phyloP scores from a whole-genome alignment of 2,113 vertebrate genomes.

The Trinectes maculatus region DNA sequence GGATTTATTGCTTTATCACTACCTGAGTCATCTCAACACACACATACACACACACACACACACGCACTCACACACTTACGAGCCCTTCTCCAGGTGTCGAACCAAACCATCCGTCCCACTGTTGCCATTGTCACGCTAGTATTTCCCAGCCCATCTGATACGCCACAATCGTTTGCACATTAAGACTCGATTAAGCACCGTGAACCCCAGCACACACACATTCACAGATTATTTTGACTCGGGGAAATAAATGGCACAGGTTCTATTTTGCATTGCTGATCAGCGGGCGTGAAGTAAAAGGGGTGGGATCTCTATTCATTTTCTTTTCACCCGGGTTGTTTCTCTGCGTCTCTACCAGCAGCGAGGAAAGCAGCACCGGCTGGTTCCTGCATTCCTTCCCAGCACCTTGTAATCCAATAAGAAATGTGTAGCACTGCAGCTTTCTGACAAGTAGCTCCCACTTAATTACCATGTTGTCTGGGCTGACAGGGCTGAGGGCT shows the following conservation, averaged over 20 bases:
- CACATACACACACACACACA: constrained; percentile 32
- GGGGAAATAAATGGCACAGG: constrained; percentile 76
- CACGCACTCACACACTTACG: constrained; percentile 25
- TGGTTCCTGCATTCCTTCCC: constrained; percentile 69
- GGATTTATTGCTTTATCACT: constrained; percentile 66
- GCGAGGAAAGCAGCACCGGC: constrained; percentile 21
- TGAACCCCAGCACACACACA: constrained; percentile 35
- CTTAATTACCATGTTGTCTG: constrained; percentile 80
- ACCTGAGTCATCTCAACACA: constrained; percentile 22
- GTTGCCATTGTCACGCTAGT: constrained; percentile 71
- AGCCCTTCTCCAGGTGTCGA: constrained; percentile 74
- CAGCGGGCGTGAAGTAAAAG: constrained; percentile 74
- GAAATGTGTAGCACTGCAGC: constrained; percentile 79
- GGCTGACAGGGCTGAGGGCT: constrained; percentile 68
- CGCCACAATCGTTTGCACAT: constrained; percentile 71
- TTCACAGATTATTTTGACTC: constrained; percentile 78
- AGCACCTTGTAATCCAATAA: constrained; percentile 84
- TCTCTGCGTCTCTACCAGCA: constrained; percentile 64
- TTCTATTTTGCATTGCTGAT: constrained; percentile 73
- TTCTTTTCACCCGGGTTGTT: constrained; percentile 53
- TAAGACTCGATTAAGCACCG: constrained; percentile 72
- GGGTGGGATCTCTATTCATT: constrained; percentile 72
- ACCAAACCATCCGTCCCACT: constrained; percentile 68
- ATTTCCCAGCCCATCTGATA: constrained; percentile 58
- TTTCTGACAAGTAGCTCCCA: constrained; percentile 76